phyloP scores from a whole-genome alignment of 2,113 vertebrate species.

The Ailuropoda melanoleuca region DNA sequence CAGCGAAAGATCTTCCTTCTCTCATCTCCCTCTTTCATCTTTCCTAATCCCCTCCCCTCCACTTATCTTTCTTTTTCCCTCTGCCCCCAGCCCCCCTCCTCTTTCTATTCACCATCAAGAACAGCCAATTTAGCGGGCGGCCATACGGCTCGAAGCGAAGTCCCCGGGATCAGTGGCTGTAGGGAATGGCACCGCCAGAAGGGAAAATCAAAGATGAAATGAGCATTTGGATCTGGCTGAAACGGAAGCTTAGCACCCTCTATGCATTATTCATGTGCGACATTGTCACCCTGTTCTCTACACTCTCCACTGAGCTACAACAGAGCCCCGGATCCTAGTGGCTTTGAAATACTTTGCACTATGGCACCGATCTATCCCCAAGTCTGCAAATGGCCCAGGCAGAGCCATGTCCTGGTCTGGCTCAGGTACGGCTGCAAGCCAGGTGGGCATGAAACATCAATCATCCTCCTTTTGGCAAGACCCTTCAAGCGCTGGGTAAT shows the following conservation, averaged over 20 bases:
- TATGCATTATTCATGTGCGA: conserved; percentile 52
- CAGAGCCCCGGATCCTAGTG: background rate
- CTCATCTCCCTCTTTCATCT: conserved; percentile 81
- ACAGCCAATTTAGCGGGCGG: conserved; percentile 66
- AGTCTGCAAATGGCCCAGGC: background rate
- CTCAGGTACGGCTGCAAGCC: background rate
- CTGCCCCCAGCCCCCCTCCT: conserved; percentile 35
- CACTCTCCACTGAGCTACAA: conserved; percentile 45
- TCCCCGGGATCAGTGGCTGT: conserved; percentile 49
- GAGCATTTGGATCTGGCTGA: conserved; percentile 50
- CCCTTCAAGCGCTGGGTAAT: background rate
- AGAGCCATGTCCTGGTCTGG: background rate
- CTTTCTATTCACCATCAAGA: conserved; percentile 69
- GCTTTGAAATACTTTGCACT: conserved; percentile 44
- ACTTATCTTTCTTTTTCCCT: conserved; percentile 73
- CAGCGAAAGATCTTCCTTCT: conserved; percentile 76
- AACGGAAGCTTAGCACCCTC: conserved; percentile 35
- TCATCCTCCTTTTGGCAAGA: background rate
- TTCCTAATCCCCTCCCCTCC: conserved; percentile 70
- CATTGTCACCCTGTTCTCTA: conserved; percentile 37
- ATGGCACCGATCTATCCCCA: background rate
- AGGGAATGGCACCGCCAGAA: conserved; percentile 43
- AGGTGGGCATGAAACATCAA: background rate
- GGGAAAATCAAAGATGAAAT: conserved; percentile 67
- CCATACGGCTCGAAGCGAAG: background rate